These are phyloP conservation scores for Linepithema humile DNA, from an alignment of 1,140 invertebrate genomes.

Conservation along the genomic window DNA sequence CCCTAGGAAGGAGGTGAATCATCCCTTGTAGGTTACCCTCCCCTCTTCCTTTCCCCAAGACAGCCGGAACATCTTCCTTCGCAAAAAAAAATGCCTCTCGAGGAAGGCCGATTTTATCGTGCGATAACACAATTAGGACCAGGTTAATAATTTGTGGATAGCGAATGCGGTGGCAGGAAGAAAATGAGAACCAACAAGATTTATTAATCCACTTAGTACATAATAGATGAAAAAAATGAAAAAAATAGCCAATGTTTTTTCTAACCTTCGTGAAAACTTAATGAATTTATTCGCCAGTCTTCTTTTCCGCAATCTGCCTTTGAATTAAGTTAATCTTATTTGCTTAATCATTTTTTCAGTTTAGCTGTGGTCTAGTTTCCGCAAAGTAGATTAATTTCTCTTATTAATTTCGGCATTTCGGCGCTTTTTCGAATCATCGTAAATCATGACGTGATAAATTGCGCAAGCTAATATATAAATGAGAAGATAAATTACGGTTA, in stretches of 20 bases:
- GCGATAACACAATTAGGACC: conserved; percentile 23
- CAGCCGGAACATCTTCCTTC: not conserved
- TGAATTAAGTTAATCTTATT: not conserved
- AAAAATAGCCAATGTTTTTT: not conserved
- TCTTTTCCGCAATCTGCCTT: not conserved
- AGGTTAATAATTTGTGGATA: conserved; percentile 31
- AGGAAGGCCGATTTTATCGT: not conserved
- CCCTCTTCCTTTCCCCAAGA: not conserved
- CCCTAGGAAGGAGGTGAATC: conserved; percentile 15
- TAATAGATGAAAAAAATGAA: not conserved
- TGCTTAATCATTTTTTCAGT: not conserved
- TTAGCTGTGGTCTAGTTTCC: not conserved
- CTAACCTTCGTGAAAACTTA: not conserved
- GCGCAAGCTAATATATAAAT: not conserved
- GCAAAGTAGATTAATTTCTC: not conserved
- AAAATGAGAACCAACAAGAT: not conserved
- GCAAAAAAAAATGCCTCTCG: conserved; percentile 45
- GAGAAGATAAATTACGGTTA: not conserved
- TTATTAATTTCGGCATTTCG: not conserved
- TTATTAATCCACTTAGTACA: not conserved
- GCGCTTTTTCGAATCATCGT: not conserved
- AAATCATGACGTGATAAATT: not conserved
- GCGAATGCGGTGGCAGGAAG: not conserved
- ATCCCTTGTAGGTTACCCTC: conserved; percentile 10
- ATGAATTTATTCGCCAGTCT: not conserved